Conservation (phyloP, 1,140 invertebrate genomes). For the Drosophila ananassae region DNA sequence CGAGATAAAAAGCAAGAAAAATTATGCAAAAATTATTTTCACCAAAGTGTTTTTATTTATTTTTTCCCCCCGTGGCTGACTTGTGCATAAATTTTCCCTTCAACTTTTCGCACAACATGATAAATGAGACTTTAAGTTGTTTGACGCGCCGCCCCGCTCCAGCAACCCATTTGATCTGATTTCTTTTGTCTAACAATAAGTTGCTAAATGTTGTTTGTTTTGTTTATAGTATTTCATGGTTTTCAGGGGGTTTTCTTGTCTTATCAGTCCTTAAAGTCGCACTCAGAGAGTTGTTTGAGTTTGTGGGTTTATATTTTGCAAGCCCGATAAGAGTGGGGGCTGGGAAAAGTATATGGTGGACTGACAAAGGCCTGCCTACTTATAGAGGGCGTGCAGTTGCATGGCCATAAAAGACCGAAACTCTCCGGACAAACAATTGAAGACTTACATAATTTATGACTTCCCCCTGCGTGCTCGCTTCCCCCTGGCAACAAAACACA, state of each 20-base stretch:
- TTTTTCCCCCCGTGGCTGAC: slow-evolving; percentile 17
- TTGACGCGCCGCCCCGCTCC: slow-evolving; percentile 41
- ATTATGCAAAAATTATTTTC: slow-evolving; percentile 76
- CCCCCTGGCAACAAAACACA: slow-evolving; percentile 31
- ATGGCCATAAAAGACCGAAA: slow-evolving; percentile 45
- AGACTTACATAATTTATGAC: slow-evolving; percentile 80
- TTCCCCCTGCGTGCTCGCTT: slow-evolving; percentile 54
- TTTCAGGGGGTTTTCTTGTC: slow-evolving; percentile 29
- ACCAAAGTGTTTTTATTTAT: slow-evolving; percentile 58
- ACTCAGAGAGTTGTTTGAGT: slow-evolving; percentile 54
- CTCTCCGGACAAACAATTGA: slow-evolving; percentile 39
- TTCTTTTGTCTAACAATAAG: slow-evolving; percentile 60
- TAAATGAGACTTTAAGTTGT: slow-evolving; percentile 83
- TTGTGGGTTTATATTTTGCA: slow-evolving; percentile 56
- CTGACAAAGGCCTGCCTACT: slow-evolving; percentile 1
- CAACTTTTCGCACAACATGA: slow-evolving; percentile 76
- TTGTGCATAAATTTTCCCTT: slow-evolving; percentile 68
- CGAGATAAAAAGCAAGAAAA: slow-evolving; percentile 42
- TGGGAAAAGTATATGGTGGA: slow-evolving; percentile 2
- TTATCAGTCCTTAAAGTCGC: slow-evolving; percentile 57
- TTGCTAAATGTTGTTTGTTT: slow-evolving; percentile 64
- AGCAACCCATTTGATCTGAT: slow-evolving; percentile 42
- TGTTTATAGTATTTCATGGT: slow-evolving; percentile 12
- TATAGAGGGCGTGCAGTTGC: slow-evolving; percentile 59
- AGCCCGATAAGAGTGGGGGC: slow-evolving; percentile 16